Base-by-base conservation (phyloP, 2,113 vertebrate genomes). In the Takifugu flavidus region DNA sequence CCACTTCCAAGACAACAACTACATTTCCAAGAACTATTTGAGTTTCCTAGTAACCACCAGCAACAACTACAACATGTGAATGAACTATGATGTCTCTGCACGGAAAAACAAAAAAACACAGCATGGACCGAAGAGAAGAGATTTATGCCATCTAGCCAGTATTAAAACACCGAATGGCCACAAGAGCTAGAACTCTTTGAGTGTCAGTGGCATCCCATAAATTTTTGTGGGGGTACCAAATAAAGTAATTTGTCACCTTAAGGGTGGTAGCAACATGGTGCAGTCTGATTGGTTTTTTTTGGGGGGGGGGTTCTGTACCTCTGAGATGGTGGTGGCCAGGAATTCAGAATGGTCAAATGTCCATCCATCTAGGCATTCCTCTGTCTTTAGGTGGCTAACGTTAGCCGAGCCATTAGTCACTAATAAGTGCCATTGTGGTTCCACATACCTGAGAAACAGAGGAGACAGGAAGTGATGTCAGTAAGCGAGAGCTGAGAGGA, bases 321-420 rank as follows among this genome's bases (percentile, higher is more conserved):
- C 94, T 0, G 91, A 91, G 26, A 95, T 89, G 0, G 94, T 93
- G 49, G 93, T 94, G 66, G 90, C 74, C 0, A 72, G 56, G 57
- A 94, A 94, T 67, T 91, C 90, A 0, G 89, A 85, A 27, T 46
- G 81, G 61, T 94, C 88, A 0, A 92, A 94, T 3, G 87, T 83
- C 94, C 94, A 95, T 20, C 94, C 94, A 0, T 95, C 86, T 4
- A 58, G 6, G 61, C 94, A 95, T 5, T 29, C 67, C 66, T 91
- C 89, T 0, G 89, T 91, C 59, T 80, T 56, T 13, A 53, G 43
- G 14, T 28, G 13, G 67, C 70, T 90, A 6, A 74, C 0, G 25
- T 82, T 62, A 25, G 62, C 75, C 1, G 85, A 84, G 43, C 43
- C 52, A 5, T 31, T 54, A 13, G 29, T 1, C 0, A 12, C 13